Evolutionary conservation across 2,888 invertebrate genomes (phyloP).

Genomic region (Acanthosepion pharaonis): DNA sequence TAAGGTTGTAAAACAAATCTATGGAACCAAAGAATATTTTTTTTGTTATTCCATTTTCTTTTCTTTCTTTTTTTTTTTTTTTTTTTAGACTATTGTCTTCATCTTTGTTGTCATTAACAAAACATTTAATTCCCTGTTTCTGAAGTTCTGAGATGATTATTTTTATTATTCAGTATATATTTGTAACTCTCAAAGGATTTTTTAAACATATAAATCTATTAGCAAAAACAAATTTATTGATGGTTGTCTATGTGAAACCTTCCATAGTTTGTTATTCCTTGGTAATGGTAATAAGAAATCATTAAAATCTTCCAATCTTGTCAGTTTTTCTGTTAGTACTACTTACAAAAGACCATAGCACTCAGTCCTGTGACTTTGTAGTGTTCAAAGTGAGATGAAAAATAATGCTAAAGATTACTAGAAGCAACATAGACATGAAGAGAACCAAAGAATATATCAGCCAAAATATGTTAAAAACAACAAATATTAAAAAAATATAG

Average conservation of each 20-base stretch:
- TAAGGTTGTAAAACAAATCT: background rate
- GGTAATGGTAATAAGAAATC: background rate
- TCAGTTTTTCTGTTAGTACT: background rate
- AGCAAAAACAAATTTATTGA: background rate
- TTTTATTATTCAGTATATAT: background rate
- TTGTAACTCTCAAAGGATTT: background rate
- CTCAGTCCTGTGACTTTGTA: background rate
- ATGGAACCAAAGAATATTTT: background rate
- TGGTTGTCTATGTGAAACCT: background rate
- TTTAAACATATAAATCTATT: background rate
- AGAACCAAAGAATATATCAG: background rate
- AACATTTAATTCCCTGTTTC: background rate
- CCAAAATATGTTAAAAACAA: background rate
- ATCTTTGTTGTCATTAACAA: background rate
- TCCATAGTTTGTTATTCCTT: background rate
- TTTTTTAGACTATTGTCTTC: background rate
- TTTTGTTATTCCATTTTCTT: background rate
- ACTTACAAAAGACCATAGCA: background rate
- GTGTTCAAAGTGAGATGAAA: background rate
- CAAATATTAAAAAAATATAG: background rate
- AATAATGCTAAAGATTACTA: background rate
- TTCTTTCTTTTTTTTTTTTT: background rate
- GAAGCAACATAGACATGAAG: background rate
- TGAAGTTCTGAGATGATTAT: background rate
- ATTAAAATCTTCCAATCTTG: background rate